Conservation (phyloP, 2,113 vertebrate species). For the Melozone crissalis region DNA sequence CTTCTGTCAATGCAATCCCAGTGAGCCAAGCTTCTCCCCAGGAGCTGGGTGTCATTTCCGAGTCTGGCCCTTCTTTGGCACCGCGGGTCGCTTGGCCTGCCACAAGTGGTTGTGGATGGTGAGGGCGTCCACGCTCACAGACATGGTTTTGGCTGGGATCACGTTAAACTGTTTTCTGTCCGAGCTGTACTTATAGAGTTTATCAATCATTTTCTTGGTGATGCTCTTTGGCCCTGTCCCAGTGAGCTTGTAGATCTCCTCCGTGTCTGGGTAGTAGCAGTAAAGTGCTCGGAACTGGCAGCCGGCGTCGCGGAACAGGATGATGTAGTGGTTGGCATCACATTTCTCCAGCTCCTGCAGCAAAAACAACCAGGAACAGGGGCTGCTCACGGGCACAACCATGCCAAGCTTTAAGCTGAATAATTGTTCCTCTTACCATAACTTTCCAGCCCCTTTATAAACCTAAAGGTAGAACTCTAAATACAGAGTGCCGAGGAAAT, state of each 20-base stretch:
- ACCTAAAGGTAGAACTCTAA: not conserved
- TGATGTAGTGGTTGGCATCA: slow-evolving; percentile 95
- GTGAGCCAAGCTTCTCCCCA: not conserved
- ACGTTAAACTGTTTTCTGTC: slow-evolving; percentile 95
- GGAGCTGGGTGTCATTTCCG: slow-evolving; percentile 70
- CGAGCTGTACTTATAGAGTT: slow-evolving; percentile 95
- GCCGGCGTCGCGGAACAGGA: slow-evolving; percentile 92
- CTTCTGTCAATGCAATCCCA: not conserved
- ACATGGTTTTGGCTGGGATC: slow-evolving; percentile 95
- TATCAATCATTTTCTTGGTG: slow-evolving; percentile 94
- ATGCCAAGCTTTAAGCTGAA: not conserved
- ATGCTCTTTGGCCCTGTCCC: slow-evolving; percentile 90
- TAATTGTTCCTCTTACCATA: rapidly evolving
- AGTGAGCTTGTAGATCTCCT: slow-evolving; percentile 89
- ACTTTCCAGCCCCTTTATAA: not conserved
- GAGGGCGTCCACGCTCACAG: slow-evolving; percentile 92
- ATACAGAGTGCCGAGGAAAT: too few relatives aligned
- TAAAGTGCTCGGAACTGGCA: slow-evolving; percentile 95
- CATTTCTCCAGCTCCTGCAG: slow-evolving; percentile 92
- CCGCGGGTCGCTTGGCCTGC: slow-evolving; percentile 89
- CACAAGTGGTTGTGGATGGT: slow-evolving; percentile 95
- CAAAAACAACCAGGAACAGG: not conserved
- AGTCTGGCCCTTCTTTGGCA: slow-evolving; percentile 82
- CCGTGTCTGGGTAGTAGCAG: slow-evolving; percentile 87
- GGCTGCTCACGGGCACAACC: not conserved